Evolutionary conservation across 2,113 vertebrate species (phyloP).

Genomic region (Phrynosoma platyrhinos): DNA sequence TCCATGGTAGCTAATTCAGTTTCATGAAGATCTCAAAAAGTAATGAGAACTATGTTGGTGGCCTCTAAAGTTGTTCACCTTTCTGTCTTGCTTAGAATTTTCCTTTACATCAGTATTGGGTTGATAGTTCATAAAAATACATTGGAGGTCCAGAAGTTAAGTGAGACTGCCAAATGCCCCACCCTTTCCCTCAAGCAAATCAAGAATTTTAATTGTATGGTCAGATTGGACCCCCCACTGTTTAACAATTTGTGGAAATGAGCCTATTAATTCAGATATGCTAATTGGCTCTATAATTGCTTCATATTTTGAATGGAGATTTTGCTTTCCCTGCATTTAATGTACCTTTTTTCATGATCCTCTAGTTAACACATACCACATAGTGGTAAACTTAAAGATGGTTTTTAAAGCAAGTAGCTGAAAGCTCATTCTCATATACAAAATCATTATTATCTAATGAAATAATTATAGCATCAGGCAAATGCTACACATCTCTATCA

Average conservation of each 20-base stretch:
- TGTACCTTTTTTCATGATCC: background rate
- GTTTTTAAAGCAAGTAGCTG: background rate
- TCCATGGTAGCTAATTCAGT: background rate
- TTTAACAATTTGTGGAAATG: conserved; percentile 12
- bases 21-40: background rate
- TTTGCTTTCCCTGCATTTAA: background rate
- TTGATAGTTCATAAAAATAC: conserved; percentile 17
- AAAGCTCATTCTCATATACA: background rate
- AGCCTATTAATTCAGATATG: conserved; percentile 18
- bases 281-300: conserved; percentile 15
- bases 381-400: background rate
- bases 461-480: background rate
- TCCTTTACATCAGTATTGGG: background rate
- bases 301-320: background rate
- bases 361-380: background rate
- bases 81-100: conserved; percentile 4
- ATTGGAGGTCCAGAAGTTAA: background rate
- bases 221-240: background rate
- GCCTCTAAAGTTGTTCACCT: background rate
- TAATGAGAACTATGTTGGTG: conserved; percentile 2
- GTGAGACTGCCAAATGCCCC: background rate
- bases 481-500: background rate
- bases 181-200: background rate
- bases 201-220: conserved; percentile 6
- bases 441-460: background rate